Evolutionary conservation across 2,797 vertebrate genomes (phyloP).

Genomic region (Cossypha niveicapilla): DNA sequence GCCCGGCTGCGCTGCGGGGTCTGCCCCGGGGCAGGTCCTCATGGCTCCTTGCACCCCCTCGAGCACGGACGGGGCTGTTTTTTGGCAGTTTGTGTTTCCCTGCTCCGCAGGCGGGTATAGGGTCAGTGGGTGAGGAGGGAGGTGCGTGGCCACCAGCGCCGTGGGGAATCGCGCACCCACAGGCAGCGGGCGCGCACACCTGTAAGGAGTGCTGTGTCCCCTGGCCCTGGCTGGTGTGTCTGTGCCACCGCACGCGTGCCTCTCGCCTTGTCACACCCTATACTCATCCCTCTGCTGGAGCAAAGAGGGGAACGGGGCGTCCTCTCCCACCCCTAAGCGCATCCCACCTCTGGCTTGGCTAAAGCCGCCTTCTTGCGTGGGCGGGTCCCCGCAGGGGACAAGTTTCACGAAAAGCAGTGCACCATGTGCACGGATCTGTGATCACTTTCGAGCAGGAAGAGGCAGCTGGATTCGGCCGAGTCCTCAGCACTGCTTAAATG

Average conservation of each 20-base stretch:
- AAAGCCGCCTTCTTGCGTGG: neutral
- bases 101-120: neutral
- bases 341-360: neutral
- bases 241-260: neutral
- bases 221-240: neutral
- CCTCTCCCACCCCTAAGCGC: accelerated
- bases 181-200: neutral
- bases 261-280: accelerated
- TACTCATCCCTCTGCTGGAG: neutral
- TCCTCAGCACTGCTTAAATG: neutral
- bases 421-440: neutral
- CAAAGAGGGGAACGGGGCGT: neutral
- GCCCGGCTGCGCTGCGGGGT: neutral
- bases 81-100: neutral
- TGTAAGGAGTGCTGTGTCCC: accelerated
- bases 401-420: neutral
- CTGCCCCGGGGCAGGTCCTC: neutral
- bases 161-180: neutral
- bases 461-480: conserved; percentile 1
- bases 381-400: neutral
- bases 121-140: neutral
- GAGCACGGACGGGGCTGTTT: accelerated
- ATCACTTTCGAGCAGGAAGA: neutral
- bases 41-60: neutral
- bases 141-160: neutral